Conservation (phyloP, 2,888 invertebrate genomes). For the Leptinotarsa rubiginosa region DNA sequence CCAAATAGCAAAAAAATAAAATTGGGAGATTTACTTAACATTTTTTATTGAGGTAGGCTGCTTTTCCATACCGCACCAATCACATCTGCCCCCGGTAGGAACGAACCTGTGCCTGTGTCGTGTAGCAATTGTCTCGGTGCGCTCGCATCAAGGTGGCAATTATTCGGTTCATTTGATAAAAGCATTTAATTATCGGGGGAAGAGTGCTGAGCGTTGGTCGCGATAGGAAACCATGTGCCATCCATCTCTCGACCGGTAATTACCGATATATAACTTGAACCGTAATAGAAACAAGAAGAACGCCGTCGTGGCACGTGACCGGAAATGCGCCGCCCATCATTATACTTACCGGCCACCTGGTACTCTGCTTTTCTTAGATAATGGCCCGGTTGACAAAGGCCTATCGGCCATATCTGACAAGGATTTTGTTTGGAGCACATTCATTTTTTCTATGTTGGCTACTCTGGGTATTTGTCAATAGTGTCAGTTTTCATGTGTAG, state of each 20-base stretch:
- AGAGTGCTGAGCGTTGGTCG: conserved; percentile 1
- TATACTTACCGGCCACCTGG: conserved; percentile 22
- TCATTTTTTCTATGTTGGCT: too few relatives aligned
- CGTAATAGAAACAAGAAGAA: conserved; percentile 23
- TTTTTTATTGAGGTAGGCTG: too few relatives aligned
- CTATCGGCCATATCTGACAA: neutral
- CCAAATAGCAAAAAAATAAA: too few relatives aligned
- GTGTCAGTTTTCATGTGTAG: too few relatives aligned
- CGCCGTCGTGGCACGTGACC: conserved; percentile 21
- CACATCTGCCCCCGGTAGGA: neutral
- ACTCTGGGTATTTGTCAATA: neutral
- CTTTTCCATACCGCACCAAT: too few relatives aligned
- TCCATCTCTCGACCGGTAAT: conserved; percentile 12
- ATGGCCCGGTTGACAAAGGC: neutral
- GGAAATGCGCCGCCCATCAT: conserved; percentile 17
- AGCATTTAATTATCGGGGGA: conserved; percentile 12
- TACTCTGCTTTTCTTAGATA: conserved; percentile 1
- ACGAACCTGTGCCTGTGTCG: conserved; percentile 1
- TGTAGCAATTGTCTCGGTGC: conserved; percentile 6
- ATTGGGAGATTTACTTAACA: too few relatives aligned
- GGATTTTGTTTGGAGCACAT: too few relatives aligned
- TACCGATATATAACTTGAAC: conserved; percentile 21
- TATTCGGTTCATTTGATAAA: conserved; percentile 14
- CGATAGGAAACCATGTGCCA: neutral
- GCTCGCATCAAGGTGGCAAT: conserved; percentile 18